Conservation (phyloP, 2,888 invertebrate species). For the Macropis europaea region DNA sequence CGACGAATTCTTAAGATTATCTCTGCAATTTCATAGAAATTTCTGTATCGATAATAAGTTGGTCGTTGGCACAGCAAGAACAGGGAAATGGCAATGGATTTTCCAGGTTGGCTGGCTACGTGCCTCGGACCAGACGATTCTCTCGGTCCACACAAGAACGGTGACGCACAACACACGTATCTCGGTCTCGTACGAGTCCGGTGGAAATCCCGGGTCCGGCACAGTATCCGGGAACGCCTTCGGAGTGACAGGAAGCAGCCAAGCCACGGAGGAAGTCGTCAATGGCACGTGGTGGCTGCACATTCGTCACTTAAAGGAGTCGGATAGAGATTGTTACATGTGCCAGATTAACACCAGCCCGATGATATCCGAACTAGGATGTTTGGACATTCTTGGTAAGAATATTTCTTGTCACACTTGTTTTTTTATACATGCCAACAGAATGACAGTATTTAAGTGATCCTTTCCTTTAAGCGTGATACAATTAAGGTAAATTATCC, state of each 20-base stretch:
- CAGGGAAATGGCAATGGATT: conserved; percentile 52
- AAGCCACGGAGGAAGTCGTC: conserved; percentile 90
- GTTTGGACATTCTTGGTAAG: conserved; percentile 93
- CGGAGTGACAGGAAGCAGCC: conserved; percentile 90
- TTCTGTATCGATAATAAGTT: conserved; percentile 18
- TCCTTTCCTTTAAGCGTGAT: no score
- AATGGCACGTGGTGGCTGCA: conserved; percentile 92
- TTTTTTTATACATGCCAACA: no score
- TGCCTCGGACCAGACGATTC: conserved; percentile 94
- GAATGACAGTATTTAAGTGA: no score
- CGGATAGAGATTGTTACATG: conserved; percentile 94
- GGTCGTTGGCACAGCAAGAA: conserved; percentile 2
- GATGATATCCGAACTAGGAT: conserved; percentile 93
- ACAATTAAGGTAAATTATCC: no score
- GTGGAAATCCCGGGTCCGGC: conserved; percentile 63
- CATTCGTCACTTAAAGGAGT: conserved; percentile 90
- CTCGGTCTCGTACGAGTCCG: conserved; percentile 89
- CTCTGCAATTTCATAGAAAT: conserved; percentile 20
- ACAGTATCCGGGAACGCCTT: conserved; percentile 83
- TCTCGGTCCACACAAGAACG: conserved; percentile 91
- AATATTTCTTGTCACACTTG: background rate
- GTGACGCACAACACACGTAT: conserved; percentile 92
- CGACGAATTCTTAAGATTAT: conserved; percentile 13
- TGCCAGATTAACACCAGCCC: conserved; percentile 94
- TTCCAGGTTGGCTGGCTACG: conserved; percentile 93